phyloP scores from a whole-genome alignment of 2,113 vertebrate species.

The Arizona elegans region DNA sequence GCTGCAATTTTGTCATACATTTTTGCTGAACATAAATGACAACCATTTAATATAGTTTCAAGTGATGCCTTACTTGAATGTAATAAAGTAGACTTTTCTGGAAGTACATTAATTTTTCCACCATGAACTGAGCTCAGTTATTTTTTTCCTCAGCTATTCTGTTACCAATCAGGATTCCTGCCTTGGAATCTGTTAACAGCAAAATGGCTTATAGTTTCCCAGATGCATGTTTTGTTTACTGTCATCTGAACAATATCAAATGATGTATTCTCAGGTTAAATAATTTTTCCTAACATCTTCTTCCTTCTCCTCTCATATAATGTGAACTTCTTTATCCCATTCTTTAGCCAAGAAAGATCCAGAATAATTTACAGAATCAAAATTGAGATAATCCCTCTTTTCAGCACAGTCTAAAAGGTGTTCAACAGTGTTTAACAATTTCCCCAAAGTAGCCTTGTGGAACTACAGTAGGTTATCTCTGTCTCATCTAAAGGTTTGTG shows the following conservation, averaged over 20 bases:
- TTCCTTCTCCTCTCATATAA: neutral
- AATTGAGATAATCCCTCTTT: neutral
- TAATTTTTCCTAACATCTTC: neutral
- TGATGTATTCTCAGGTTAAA: neutral
- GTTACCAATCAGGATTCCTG: neutral
- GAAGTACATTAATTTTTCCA: too few species aligned
- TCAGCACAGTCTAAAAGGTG: neutral
- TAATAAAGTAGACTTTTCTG: neutral
- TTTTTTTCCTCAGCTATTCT: neutral
- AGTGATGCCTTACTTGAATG: neutral
- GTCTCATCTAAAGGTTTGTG: neutral
- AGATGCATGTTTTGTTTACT: neutral
- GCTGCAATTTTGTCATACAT: neutral
- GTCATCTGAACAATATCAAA: neutral
- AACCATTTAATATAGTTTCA: neutral
- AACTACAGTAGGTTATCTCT: neutral
- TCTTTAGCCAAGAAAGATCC: neutral
- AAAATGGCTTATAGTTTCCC: neutral
- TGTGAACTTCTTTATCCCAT: neutral
- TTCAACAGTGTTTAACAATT: neutral
- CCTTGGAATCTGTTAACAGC: neutral
- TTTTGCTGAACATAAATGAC: neutral
- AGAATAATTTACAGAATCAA: neutral
- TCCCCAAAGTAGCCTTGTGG: neutral
- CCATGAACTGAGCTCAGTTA: neutral